These are phyloP conservation scores for Lacanobia oleracea DNA, from an alignment of 2,888 invertebrate species.

Conservation along the genomic window DNA sequence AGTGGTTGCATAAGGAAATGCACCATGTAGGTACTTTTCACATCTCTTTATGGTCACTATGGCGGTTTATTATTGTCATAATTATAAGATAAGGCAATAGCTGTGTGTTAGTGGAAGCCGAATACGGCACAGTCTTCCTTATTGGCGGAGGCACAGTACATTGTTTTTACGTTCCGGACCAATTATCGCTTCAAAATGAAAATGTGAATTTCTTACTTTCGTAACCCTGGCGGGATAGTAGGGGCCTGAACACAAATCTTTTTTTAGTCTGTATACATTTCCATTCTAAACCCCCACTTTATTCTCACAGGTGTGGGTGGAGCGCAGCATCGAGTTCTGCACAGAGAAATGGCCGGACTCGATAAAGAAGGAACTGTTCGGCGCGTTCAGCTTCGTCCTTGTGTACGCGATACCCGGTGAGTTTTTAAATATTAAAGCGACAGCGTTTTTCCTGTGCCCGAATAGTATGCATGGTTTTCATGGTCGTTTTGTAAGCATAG, in stretches of 20 bases:
- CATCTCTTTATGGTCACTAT: not conserved
- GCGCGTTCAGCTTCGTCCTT: constrained; percentile 93
- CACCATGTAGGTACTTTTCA: too few relatives aligned
- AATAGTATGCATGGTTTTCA: constrained; percentile 1
- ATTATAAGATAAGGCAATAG: not conserved
- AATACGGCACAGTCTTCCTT: not conserved
- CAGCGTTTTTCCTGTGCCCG: constrained; percentile 1
- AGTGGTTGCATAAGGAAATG: too few relatives aligned
- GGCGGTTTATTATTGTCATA: not conserved
- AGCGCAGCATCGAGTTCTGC: constrained; percentile 90
- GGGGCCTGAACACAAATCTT: not conserved
- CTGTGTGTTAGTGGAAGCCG: too few relatives aligned
- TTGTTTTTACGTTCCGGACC: too few relatives aligned
- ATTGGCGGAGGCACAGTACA: not conserved
- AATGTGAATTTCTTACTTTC: too few relatives aligned
- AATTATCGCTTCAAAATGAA: too few relatives aligned
- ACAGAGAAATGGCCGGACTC: constrained; percentile 92
- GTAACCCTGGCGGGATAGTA: too few relatives aligned
- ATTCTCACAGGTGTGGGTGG: constrained; percentile 78
- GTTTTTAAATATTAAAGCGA: constrained; percentile 55
- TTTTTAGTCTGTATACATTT: not conserved
- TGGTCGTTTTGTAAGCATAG: not conserved
- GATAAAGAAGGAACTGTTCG: constrained; percentile 91
- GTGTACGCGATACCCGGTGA: constrained; percentile 94
- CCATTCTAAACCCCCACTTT: constrained; percentile 6